Percentiles rank a stretch among this genome's conserved stretches.
phyloP scores from a whole-genome alignment of 2,797 vertebrate species.

The Crenichthys baileyi region DNA sequence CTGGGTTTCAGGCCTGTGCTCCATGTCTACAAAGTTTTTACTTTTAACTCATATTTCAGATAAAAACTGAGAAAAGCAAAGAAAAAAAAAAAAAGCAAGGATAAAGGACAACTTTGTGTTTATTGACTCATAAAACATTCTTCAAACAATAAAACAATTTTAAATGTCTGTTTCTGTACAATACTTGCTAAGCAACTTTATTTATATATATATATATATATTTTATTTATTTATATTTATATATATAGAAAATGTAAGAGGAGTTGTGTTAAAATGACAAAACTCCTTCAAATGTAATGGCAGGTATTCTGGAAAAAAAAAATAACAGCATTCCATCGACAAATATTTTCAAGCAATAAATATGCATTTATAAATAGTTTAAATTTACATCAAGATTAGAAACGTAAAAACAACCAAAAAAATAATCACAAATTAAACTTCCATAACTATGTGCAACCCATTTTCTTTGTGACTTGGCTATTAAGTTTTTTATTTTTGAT shows the following conservation, averaged over 20 bases:
- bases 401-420: constrained; percentile 81
- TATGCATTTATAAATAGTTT: constrained; percentile 99
- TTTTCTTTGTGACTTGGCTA: constrained; percentile 97
- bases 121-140: constrained; percentile 87
- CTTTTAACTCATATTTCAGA: neutral
- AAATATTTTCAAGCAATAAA: constrained; percentile 99
- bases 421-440: constrained; percentile 97
- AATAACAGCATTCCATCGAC: constrained; percentile 99
- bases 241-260: constrained; percentile 99
- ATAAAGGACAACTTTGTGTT: constrained; percentile 82
- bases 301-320: constrained; percentile 93
- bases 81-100: neutral
- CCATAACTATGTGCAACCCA: constrained; percentile 99
- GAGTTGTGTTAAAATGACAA: constrained; percentile 99
- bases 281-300: constrained; percentile 99
- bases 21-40: constrained; percentile 14
- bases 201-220: constrained; percentile 80
- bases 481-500: constrained; percentile 63
- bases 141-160: constrained; percentile 99
- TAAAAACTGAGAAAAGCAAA: neutral
- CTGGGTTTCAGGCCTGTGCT: constrained; percentile 93
- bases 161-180: constrained; percentile 99
- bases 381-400: constrained; percentile 99
- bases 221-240: constrained; percentile 16
- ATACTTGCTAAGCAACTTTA: constrained; percentile 99